Conservation (phyloP, 2,797 vertebrate species). For the Anableps anableps region DNA sequence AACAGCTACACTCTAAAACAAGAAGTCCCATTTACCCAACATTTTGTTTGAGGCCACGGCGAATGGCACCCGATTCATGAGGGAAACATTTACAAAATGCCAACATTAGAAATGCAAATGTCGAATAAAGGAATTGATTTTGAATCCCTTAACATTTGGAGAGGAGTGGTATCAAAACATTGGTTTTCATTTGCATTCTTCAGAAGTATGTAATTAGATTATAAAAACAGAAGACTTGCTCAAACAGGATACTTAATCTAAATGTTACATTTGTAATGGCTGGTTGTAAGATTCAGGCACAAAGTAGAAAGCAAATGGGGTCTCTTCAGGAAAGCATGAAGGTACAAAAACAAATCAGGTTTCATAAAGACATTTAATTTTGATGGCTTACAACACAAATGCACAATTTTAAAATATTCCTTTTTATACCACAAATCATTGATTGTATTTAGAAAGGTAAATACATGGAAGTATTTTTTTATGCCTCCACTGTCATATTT, state of each 20-base stretch:
- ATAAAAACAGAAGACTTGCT: constrained; percentile 44
- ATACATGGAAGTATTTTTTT: not conserved
- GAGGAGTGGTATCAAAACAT: constrained; percentile 61
- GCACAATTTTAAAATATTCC: constrained; percentile 16
- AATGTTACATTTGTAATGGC: constrained; percentile 5
- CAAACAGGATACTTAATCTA: constrained; percentile 42
- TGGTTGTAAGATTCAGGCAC: constrained; percentile 10
- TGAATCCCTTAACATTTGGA: constrained; percentile 77
- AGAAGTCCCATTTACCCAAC: constrained; percentile 24
- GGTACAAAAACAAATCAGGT: constrained; percentile 36
- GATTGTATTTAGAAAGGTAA: not conserved
- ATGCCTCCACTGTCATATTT: not conserved
- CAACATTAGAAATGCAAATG: constrained; percentile 79
- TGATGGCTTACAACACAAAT: constrained; percentile 32
- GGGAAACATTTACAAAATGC: constrained; percentile 68
- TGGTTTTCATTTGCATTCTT: constrained; percentile 54
- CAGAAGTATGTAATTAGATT: constrained; percentile 54
- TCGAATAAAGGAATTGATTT: constrained; percentile 77
- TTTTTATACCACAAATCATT: constrained; percentile 21
- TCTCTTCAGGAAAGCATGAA: constrained; percentile 21
- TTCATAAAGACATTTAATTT: constrained; percentile 17
- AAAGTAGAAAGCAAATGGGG: constrained; percentile 25
- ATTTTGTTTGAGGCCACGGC: constrained; percentile 44
- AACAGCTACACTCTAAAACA: not conserved
- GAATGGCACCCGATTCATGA: constrained; percentile 18